Evolutionary conservation across 2,888 invertebrate species (phyloP), one percentile per base, ranked within the genome.

Genomic region (Brachyptera putata): DNA sequence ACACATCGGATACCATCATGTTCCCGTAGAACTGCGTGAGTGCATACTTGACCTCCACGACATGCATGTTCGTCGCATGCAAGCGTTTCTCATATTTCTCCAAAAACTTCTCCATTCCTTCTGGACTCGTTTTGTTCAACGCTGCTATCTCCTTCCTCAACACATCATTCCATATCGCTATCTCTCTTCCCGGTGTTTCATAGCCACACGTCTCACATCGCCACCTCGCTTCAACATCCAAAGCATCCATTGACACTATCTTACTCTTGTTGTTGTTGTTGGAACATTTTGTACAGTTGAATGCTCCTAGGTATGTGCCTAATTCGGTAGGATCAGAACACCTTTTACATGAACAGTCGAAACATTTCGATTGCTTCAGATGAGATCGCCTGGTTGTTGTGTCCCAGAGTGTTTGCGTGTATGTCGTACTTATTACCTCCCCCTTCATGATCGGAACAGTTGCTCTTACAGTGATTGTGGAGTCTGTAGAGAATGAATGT

Each of bases 301-400:
- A 81, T 0, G 84, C 81, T 1, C 86, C 85, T 16, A 83, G 71
- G 72, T 81, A 78, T 13, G 83, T 84, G 5, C 81, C 82, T 48
- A 86, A 72, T 71, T 89, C 89, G 0, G 85, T 84, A 3, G 86
- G 83, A 74, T 89, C 89, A 25, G 70, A 73, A 68, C 89, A 89
- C 16, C 63, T 62, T 88, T 77, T 0, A 66, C 89, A 89, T 39
- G 74, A 74, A 68, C 89, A 89, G 55, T 81, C 80, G 66, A 89
- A 87, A 70, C 84, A 85, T 73, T 88, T 89, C 1, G 77, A 76
- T 56, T 76, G 76, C 66, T 75, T 77, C 2, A 89, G 73, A 72
- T 84, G 83, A 66, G 78, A 75, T 65, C 87, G 74, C 50, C 89
- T 76, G 62, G 84, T 81, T 14, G 85, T 74, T 1, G 89, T 89